phyloP scores from a whole-genome alignment of 2,113 vertebrate genomes.

The Oryzias javanicus region DNA sequence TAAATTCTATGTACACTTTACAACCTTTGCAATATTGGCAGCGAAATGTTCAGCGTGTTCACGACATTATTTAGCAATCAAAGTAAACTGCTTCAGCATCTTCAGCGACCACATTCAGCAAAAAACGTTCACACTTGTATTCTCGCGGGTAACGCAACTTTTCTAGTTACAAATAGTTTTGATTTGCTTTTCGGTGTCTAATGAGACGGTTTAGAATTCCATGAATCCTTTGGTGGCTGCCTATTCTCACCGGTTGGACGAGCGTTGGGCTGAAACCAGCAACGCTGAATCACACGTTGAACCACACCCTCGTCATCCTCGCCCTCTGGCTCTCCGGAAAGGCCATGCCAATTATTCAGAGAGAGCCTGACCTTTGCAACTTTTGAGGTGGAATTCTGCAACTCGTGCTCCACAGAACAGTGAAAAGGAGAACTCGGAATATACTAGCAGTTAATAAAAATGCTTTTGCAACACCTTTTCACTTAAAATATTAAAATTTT shows the following conservation, averaged over 20 bases:
- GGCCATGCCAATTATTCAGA: constrained; percentile 46
- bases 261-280: constrained; percentile 8
- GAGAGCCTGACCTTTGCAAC: constrained; percentile 45
- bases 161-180: too few species aligned
- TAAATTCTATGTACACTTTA: too few species aligned
- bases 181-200: too few species aligned
- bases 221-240: neutral
- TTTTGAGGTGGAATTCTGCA: constrained; percentile 15
- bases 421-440: constrained; percentile 6
- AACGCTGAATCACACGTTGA: constrained; percentile 15
- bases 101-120: too few species aligned
- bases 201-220: too few species aligned
- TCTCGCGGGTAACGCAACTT: too few species aligned
- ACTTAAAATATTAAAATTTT: neutral
- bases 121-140: too few species aligned
- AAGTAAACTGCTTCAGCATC: too few species aligned
- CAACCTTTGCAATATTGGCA: too few species aligned
- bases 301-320: constrained; percentile 10
- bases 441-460: neutral
- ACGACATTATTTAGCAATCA: too few species aligned
- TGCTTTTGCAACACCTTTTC: constrained; percentile 3
- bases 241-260: constrained; percentile 1
- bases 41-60: too few species aligned
- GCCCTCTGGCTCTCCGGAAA: constrained; percentile 34
- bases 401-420: neutral